phyloP scores from a whole-genome alignment of 2,797 vertebrate genomes.

The Pipistrellus nathusii region DNA sequence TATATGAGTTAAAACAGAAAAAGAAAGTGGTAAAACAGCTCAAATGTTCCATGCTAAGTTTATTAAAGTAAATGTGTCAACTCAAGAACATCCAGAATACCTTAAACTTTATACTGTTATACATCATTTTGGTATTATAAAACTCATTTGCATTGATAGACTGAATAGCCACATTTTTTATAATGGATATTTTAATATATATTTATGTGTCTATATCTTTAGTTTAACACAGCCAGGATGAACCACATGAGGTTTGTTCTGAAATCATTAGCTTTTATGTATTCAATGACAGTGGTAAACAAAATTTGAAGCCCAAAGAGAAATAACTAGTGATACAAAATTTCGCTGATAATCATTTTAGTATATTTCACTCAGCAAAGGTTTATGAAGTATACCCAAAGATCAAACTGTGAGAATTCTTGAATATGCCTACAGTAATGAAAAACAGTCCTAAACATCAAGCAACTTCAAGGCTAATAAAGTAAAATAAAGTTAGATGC shows the following conservation, averaged over 20 bases:
- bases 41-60: neutral
- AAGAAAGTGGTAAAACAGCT: neutral
- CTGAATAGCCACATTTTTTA: neutral
- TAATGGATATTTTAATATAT: neutral
- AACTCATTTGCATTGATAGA: neutral
- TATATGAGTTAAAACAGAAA: neutral
- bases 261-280: slow-evolving; percentile 37
- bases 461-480: neutral
- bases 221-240: neutral
- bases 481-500: slow-evolving; percentile 5
- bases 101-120: neutral
- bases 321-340: slow-evolving; percentile 24
- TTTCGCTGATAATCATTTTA: slow-evolving; percentile 12
- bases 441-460: neutral
- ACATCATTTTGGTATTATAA: neutral
- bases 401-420: neutral
- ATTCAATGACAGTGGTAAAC: neutral
- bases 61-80: neutral
- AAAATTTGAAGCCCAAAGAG: neutral
- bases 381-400: slow-evolving; percentile 17
- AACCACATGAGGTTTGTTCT: neutral
- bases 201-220: neutral
- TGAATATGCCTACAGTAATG: neutral
- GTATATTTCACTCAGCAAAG: slow-evolving; percentile 50
- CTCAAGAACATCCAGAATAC: neutral